Evolutionary conservation across 2,797 vertebrate species (phyloP), one percentile per base, ranked within the genome.

Genomic region (Antennarius maculatus): DNA sequence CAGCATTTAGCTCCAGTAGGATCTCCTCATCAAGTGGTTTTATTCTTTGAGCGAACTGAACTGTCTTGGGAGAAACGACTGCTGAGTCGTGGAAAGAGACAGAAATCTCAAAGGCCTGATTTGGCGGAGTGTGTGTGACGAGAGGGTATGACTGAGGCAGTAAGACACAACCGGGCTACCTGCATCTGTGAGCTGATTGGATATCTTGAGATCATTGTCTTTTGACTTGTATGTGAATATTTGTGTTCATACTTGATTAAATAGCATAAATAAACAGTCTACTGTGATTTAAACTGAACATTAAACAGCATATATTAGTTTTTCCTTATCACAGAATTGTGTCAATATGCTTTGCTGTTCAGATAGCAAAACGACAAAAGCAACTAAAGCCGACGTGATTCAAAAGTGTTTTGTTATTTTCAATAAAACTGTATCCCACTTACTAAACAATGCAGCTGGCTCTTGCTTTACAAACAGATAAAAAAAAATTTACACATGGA

Each of bases 61-160:
- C 55, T 65, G 70, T 71, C 83, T 52, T 13, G 69, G 80, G 81
- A 88, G 34, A 45, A 60, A 66, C 37, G 83, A 64, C 59, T 72
- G 80, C 66, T 74, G 53, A 70, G 79, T 86, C 81, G 84, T 74
- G 57, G 74, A 86, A 84, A 81, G 46, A 64, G 47, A 77, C 43
- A 64, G 42, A 69, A 86, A 71, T 87, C 85, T 81, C 81, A 62
- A 7, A 41, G 79, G 56, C 16, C 52, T 58, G 63, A 64, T 56
- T 14, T 28, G 54, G 27, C 57, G 63, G 54, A 61, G 60, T 50
- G 42, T 14, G 4, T 59, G 76, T 61, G 52, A 66, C 56, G 56
- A 42, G 4, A 7, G 31, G 39, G 39, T 41, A 11, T 41, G 12
- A 7, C 12, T 3, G 34, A 60, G 37, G 48, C 27, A 70, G 11